Evolutionary conservation across 2,888 invertebrate genomes (phyloP).

Genomic region (Chloroclysta siterata): DNA sequence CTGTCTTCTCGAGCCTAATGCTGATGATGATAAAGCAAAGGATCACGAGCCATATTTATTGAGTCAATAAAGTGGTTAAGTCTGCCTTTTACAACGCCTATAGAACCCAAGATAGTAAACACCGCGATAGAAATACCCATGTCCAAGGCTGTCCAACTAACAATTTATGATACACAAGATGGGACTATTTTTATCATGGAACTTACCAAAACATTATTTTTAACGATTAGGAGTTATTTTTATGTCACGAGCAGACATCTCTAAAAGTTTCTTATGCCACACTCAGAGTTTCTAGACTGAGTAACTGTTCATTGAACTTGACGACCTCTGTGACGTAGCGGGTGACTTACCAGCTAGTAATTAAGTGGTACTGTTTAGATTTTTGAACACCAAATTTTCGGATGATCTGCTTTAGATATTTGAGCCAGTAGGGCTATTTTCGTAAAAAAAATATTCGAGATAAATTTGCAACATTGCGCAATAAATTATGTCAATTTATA

Average conservation of each 20-base stretch:
- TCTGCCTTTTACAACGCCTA: constrained; percentile 20
- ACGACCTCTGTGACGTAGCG: neutral
- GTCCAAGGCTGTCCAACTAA: constrained; percentile 34
- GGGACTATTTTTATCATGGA: constrained; percentile 47
- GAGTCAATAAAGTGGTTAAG: constrained; percentile 15
- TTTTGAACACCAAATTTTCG: too few relatives aligned
- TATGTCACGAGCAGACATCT: constrained; percentile 43
- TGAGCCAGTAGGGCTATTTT: too few relatives aligned
- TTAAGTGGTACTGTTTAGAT: neutral
- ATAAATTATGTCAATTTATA: too few relatives aligned
- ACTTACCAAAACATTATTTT: constrained; percentile 50
- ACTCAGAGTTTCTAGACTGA: constrained; percentile 1
- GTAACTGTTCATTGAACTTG: neutral
- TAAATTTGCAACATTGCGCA: too few relatives aligned
- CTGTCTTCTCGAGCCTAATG: too few relatives aligned
- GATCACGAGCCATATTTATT: neutral
- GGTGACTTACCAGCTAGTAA: neutral
- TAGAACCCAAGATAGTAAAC: constrained; percentile 21
- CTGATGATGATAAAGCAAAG: neutral
- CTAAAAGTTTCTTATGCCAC: constrained; percentile 24
- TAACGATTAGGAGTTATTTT: constrained; percentile 56
- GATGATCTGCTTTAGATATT: too few relatives aligned
- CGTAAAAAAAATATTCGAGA: too few relatives aligned
- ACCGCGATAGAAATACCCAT: constrained; percentile 22
- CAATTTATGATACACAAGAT: constrained; percentile 47